A percentile compares a stretch with the other conserved stretches of the same genome.
Conservation (phyloP, 2,888 invertebrate genomes). For the Agapostemon virescens region DNA sequence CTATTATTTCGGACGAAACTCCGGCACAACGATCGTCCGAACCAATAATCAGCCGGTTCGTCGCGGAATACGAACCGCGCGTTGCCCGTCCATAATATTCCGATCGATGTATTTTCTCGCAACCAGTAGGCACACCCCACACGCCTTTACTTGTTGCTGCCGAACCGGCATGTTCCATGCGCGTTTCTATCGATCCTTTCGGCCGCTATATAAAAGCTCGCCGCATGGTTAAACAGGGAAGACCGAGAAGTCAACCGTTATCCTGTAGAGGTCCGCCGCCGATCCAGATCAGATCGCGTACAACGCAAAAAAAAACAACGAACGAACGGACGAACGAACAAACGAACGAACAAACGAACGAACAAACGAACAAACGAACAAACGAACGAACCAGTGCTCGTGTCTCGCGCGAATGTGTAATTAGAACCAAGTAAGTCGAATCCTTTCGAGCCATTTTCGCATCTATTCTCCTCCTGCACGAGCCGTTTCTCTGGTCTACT, state of each 20-base stretch:
- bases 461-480: neutral
- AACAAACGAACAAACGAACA: neutral
- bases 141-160: slow-evolving; percentile 78
- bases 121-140: slow-evolving; percentile 61
- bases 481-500: neutral
- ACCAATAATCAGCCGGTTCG: slow-evolving; percentile 7
- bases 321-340: too few species aligned
- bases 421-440: slow-evolving; percentile 46
- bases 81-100: slow-evolving; percentile 48
- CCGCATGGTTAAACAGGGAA: slow-evolving; percentile 64
- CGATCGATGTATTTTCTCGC: slow-evolving; percentile 45
- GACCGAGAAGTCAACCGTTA: slow-evolving; percentile 41
- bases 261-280: neutral
- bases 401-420: slow-evolving; percentile 51
- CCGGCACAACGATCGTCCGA: neutral
- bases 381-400: neutral
- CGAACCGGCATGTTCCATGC: slow-evolving; percentile 70
- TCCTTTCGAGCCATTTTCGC: neutral
- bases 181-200: slow-evolving; percentile 76
- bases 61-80: neutral
- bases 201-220: slow-evolving; percentile 72
- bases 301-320: neutral
- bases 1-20: neutral
- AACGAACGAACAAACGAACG: too few species aligned
- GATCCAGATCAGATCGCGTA: neutral